phyloP scores from a whole-genome alignment of 2,888 invertebrate genomes.

The Ectemnius cavifrons region DNA sequence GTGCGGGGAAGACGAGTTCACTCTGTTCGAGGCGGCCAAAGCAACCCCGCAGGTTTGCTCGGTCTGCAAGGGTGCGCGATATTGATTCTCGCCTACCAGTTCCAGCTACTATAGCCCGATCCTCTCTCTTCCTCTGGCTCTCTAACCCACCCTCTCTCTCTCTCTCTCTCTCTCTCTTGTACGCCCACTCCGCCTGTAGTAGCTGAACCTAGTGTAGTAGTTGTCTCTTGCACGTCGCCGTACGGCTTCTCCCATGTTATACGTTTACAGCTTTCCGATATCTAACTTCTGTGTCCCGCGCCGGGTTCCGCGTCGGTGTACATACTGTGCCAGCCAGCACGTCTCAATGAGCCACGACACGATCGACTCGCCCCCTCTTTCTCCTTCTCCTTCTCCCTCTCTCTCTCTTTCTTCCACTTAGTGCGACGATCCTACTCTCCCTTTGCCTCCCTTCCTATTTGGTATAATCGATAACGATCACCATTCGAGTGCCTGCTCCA shows the following conservation, averaged over 20 bases:
- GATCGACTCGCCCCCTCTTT: constrained; percentile 33
- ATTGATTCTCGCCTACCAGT: constrained; percentile 67
- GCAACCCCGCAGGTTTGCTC: constrained; percentile 57
- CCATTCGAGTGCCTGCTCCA: constrained; percentile 37
- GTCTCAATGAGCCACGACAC: constrained; percentile 66
- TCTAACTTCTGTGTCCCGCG: constrained; percentile 38
- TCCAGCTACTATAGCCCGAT: constrained; percentile 43
- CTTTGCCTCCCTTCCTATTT: constrained; percentile 9
- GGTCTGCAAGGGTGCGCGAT: constrained; percentile 65
- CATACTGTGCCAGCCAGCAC: constrained; percentile 44
- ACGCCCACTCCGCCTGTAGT: constrained; percentile 5
- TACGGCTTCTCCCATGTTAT: constrained; percentile 50
- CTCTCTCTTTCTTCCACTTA: background rate
- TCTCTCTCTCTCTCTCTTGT: background rate
- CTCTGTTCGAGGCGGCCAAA: constrained; percentile 60
- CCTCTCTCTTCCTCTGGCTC: background rate
- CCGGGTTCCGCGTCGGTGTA: constrained; percentile 19
- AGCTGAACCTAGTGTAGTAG: constrained; percentile 27
- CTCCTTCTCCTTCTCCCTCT: background rate
- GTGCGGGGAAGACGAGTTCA: constrained; percentile 40
- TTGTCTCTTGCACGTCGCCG: constrained; percentile 47
- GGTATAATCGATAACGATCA: constrained; percentile 55
- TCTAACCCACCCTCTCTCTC: background rate
- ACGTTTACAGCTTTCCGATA: constrained; percentile 54
- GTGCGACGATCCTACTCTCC: constrained; percentile 3